Evolutionary conservation across 2,888 invertebrate species (phyloP).

Genomic region (Ptilodon capucinus): DNA sequence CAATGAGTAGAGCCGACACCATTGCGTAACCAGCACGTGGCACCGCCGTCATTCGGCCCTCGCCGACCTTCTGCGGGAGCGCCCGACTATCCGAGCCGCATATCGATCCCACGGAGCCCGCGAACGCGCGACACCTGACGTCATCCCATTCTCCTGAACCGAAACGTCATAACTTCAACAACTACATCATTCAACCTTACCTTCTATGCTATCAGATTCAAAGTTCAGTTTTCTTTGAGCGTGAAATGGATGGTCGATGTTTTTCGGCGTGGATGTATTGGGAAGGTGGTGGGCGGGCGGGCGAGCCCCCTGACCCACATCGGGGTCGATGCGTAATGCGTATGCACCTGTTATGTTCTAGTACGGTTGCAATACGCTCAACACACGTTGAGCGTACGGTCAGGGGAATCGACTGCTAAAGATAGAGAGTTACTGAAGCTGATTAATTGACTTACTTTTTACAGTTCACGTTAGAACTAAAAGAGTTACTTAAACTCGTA

Average conservation of each 20-base stretch:
- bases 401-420: background rate
- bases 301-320: conserved; percentile 75
- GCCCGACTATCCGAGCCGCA: conserved; percentile 51
- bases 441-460: too few relatives aligned
- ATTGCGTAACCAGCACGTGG: conserved; percentile 78
- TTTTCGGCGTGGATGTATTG: conserved; percentile 21
- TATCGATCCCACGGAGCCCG: conserved; percentile 67
- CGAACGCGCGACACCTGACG: conserved; percentile 71
- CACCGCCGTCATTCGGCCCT: conserved; percentile 48
- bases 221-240: conserved; percentile 2
- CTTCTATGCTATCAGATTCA: conserved; percentile 13
- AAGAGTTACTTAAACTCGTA: too few relatives aligned
- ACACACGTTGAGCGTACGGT: background rate
- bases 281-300: conserved; percentile 38
- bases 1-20: conserved; percentile 70
- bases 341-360: conserved; percentile 58
- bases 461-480: too few relatives aligned
- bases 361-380: conserved; percentile 34
- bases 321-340: conserved; percentile 64
- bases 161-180: conserved; percentile 12
- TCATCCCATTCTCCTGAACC: conserved; percentile 43
- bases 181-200: conserved; percentile 9
- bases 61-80: conserved; percentile 55
- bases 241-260: background rate
- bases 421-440: background rate